Conservation (phyloP, 2,797 vertebrate species). For the Notamacropus eugenii region DNA sequence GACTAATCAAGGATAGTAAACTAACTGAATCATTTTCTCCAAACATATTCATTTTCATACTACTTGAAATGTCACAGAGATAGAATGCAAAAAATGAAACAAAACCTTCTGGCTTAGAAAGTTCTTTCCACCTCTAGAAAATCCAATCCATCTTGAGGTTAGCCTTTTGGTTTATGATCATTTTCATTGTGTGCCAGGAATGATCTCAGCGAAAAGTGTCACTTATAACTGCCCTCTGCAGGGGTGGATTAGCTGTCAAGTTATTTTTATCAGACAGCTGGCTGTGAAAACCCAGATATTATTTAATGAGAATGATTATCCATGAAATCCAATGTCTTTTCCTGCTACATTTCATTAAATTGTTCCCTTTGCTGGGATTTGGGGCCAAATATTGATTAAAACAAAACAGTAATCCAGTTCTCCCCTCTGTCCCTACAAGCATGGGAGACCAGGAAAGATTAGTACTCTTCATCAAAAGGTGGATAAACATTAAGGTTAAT, state of each 20-base stretch:
- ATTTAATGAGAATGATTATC: slow-evolving; percentile 23
- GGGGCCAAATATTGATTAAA: neutral
- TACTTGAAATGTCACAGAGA: neutral
- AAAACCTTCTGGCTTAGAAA: slow-evolving; percentile 66
- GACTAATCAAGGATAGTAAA: slow-evolving; percentile 53
- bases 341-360: neutral
- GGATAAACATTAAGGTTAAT: neutral
- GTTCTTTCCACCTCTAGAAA: slow-evolving; percentile 64
- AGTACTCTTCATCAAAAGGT: neutral
- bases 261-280: slow-evolving; percentile 64
- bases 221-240: slow-evolving; percentile 63
- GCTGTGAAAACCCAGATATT: slow-evolving; percentile 60
- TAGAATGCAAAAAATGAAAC: neutral
- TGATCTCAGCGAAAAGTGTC: slow-evolving; percentile 77
- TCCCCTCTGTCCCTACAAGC: neutral
- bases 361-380: neutral
- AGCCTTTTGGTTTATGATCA: slow-evolving; percentile 64
- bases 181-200: slow-evolving; percentile 68
- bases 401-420: neutral
- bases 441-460: neutral
- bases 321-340: neutral
- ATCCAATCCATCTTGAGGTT: slow-evolving; percentile 62
- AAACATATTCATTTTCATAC: neutral
- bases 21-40: slow-evolving; percentile 10
- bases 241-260: slow-evolving; percentile 55